Evolutionary conservation across 2,888 invertebrate species (phyloP), one percentile per base, ranked within the genome.

Genomic region (Tinea pellionella): DNA sequence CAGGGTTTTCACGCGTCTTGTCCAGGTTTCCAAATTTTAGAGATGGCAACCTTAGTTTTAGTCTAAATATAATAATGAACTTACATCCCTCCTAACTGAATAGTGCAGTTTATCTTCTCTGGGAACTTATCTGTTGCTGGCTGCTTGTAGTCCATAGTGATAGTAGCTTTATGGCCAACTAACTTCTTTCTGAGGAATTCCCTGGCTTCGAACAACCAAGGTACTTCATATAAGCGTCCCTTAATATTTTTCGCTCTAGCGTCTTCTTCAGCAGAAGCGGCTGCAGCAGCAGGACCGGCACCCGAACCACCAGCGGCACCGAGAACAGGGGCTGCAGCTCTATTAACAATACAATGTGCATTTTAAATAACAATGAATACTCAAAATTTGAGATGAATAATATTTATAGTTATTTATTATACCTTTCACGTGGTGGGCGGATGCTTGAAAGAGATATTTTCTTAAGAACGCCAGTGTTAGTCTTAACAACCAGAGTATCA

Each of bases 201-300:
- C 60, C 99, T 92, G 0, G 98, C 98, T 79, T 99, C 99, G 76
- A 94, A 98, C 96, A 99, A 96, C 92, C 95, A 97, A 1, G 99
- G 99, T 72, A 99, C 95, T 75, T 99, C 99, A 76, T 99, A 99
- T 0, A 99, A 89, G 0, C 98, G 97, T 63, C 92, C 92, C 78
- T 93, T 94, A 2, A 89, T 63, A 92, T 89, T 12, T 90, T 90
- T 0, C n/a, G 88, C 83, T 69, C 93, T 93, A 13, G 89, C 90
- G 66, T 92, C 92, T 59, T 93, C 94, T 62, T 90, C 91, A 32
- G 86, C 78, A 62, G 79, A 19, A n/a, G 12, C 18, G n/a, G 13
- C 55, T 19, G 19, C 24, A 19, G 24, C 24, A 47, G 47, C 47
- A 2, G 16, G 8, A 16, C 3, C 42, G n/a, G 42, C 42, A 42